Conservation (phyloP, 2,113 vertebrate species). For the Gambusia affinis region DNA sequence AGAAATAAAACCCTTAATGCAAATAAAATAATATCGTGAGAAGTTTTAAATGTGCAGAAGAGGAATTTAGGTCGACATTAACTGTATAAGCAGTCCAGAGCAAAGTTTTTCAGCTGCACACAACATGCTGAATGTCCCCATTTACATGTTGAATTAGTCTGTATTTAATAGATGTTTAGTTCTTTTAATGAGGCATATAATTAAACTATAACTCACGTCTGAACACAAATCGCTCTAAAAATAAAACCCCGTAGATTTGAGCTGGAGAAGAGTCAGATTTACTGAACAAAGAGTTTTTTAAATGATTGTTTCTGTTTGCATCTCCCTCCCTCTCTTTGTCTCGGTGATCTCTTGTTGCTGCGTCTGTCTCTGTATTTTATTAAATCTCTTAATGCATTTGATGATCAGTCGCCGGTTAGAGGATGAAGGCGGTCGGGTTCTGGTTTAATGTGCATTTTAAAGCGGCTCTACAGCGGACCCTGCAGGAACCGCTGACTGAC, state of each 20-base stretch:
- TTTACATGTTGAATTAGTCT: not conserved
- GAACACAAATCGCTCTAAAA: not conserved
- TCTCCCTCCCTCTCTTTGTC: not conserved
- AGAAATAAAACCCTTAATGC: too few species aligned
- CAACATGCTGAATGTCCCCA: too few species aligned
- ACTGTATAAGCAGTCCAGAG: too few species aligned
- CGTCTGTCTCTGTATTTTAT: not conserved
- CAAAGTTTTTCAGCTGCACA: too few species aligned
- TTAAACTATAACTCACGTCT: not conserved
- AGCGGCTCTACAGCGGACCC: constrained; percentile 11
- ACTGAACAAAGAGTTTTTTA: not conserved
- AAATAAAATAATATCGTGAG: too few species aligned
- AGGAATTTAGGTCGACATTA: too few species aligned
- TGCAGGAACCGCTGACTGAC: constrained; percentile 56
- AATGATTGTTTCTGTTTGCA: not conserved
- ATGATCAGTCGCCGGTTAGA: not conserved
- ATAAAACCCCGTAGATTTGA: not conserved
- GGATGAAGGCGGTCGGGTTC: constrained; percentile 5
- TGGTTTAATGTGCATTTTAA: not conserved
- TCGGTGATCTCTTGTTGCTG: not conserved
- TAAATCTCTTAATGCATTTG: constrained; percentile 6
- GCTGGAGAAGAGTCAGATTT: not conserved
- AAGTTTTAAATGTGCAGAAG: too few species aligned
- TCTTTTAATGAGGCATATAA: not conserved
- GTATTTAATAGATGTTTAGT: not conserved